phyloP scores from a whole-genome alignment of 2,888 invertebrate species.

The Erpobdella octoculata region DNA sequence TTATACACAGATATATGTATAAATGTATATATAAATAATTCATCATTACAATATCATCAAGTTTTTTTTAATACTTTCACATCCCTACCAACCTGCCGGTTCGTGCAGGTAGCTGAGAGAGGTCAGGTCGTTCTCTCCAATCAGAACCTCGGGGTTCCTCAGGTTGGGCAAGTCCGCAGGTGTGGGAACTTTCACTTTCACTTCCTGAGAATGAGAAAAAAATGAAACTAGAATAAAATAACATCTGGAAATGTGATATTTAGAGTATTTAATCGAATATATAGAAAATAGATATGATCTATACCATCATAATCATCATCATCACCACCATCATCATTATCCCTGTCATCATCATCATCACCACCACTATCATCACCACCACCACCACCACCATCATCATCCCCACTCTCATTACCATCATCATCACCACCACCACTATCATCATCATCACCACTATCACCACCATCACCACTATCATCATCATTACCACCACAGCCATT shows the following conservation, averaged over 20 bases:
- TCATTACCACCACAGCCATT: background rate
- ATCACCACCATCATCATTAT: too few species aligned
- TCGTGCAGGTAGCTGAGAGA: slow-evolving; percentile 93
- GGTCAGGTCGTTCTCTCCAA: slow-evolving; percentile 94
- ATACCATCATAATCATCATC: background rate
- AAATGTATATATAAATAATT: background rate
- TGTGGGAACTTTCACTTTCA: slow-evolving; percentile 42
- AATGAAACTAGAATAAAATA: background rate
- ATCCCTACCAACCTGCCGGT: slow-evolving; percentile 59
- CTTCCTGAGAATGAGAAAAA: slow-evolving; percentile 39
- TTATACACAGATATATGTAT: too few species aligned
- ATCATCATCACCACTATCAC: background rate
- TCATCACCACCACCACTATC: background rate
- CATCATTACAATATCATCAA: background rate
- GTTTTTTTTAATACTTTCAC: background rate
- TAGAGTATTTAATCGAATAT: background rate
- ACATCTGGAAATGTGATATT: background rate
- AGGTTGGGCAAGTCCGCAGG: slow-evolving; percentile 73
- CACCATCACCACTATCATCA: background rate
- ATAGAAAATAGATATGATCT: background rate
- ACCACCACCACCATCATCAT: background rate
- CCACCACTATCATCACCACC: background rate
- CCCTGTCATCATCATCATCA: background rate
- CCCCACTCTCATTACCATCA: background rate
- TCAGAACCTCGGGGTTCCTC: slow-evolving; percentile 85